Evolutionary conservation across 2,797 vertebrate genomes (phyloP).

Genomic region (Pogoniulus pusillus): DNA sequence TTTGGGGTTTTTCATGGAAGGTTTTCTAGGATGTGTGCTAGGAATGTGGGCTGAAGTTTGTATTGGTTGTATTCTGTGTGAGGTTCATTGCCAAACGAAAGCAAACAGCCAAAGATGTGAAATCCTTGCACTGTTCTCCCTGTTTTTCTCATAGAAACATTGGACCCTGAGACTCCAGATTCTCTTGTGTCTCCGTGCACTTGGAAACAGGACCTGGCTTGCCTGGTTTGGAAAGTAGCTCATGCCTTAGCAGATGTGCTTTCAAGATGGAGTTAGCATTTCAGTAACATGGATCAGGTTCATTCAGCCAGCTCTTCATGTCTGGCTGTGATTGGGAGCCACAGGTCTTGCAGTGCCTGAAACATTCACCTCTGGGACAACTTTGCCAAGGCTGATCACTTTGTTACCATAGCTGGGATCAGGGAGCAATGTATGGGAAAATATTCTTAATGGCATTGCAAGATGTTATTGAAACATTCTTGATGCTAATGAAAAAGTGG

Average conservation of each 20-base stretch:
- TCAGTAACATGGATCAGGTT: background rate
- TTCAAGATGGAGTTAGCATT: background rate
- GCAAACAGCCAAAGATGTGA: background rate
- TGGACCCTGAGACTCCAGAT: background rate
- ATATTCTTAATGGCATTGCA: background rate
- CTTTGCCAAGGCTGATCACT: background rate
- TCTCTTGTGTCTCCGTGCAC: background rate
- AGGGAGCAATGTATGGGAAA: background rate
- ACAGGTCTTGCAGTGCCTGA: background rate
- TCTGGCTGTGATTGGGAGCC: background rate
- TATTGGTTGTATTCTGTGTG: background rate
- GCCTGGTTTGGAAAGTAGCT: slow-evolving; percentile 14
- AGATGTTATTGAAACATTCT: background rate
- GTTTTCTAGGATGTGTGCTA: background rate
- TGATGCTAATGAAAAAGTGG: background rate
- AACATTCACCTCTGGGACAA: background rate
- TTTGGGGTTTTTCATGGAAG: background rate
- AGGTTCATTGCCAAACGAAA: background rate
- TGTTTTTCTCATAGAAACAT: background rate
- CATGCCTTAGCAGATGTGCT: background rate
- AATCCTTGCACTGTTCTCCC: background rate
- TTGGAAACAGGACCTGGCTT: background rate
- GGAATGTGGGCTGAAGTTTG: background rate
- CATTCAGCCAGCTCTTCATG: background rate
- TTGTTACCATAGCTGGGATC: background rate